A percentile compares a stretch with the other conserved stretches of the same genome.
These are phyloP conservation scores for Vulpes lagopus DNA, from an alignment of 2,113 vertebrate genomes.

Conservation along the genomic window DNA sequence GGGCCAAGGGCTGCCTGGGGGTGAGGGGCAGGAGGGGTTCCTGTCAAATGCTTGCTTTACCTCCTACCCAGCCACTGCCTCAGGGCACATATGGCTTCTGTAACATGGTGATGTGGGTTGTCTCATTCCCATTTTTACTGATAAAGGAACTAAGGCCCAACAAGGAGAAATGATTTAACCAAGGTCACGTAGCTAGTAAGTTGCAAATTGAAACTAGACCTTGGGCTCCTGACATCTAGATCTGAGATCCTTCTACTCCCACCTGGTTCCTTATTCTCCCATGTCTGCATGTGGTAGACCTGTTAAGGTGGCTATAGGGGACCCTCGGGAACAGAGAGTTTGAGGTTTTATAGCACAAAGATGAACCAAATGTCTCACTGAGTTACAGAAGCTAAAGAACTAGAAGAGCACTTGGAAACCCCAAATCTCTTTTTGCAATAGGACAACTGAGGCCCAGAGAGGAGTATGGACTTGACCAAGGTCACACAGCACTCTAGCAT, in stretches of 20 bases:
- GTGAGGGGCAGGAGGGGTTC: not conserved
- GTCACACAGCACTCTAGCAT: not conserved
- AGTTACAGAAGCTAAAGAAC: not conserved
- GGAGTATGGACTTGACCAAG: not conserved
- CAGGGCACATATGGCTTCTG: rapidly evolving
- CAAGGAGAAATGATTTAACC: not conserved
- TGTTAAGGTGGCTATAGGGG: not conserved
- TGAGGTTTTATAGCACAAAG: not conserved
- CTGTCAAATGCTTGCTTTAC: not conserved
- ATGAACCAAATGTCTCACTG: not conserved
- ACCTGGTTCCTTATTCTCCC: not conserved
- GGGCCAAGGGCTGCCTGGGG: not conserved
- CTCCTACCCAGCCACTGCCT: rapidly evolving
- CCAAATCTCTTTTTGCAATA: not conserved
- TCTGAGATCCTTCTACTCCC: not conserved
- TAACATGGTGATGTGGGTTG: rapidly evolving
- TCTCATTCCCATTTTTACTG: not conserved
- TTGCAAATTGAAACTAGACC: not conserved
- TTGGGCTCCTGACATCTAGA: not conserved
- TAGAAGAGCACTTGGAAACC: not conserved
- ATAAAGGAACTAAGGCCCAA: not conserved
- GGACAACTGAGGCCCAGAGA: not conserved
- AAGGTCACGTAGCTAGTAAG: not conserved
- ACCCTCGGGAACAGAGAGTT: not conserved
- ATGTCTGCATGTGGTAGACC: rapidly evolving